Conservation (phyloP, 2,888 invertebrate species). For the Cantharis lateralis region DNA sequence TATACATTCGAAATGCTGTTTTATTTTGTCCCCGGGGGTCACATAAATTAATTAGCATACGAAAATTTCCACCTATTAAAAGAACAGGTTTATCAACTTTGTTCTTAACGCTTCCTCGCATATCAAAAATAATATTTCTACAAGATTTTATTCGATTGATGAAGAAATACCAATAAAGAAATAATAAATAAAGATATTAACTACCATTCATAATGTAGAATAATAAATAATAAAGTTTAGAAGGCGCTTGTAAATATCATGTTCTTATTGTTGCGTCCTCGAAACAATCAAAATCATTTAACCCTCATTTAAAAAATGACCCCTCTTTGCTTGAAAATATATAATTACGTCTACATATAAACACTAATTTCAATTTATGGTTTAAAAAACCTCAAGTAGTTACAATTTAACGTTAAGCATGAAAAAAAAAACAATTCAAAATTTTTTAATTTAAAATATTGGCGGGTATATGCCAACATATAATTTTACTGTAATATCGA, state of each 20-base stretch:
- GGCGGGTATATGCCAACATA: constrained; percentile 6
- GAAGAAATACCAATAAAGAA: background rate
- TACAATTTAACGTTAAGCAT: background rate
- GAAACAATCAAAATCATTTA: constrained; percentile 41
- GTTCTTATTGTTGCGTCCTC: constrained; percentile 37
- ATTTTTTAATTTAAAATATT: constrained; percentile 5
- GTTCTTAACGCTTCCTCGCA: background rate
- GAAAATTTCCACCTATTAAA: constrained; percentile 5
- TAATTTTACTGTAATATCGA: constrained; percentile 16
- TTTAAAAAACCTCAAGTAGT: background rate
- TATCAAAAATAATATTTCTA: background rate
- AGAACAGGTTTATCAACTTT: constrained; percentile 20
- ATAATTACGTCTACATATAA: background rate
- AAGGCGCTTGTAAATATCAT: background rate
- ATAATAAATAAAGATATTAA: background rate
- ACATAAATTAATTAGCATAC: constrained; percentile 12
- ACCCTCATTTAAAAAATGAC: constrained; percentile 35
- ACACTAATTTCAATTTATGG: background rate
- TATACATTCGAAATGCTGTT: background rate
- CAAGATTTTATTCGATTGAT: background rate
- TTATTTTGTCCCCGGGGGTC: background rate
- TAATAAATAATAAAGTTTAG: background rate
- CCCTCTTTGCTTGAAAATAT: constrained; percentile 1
- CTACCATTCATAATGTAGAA: background rate
- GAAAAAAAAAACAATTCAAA: background rate